A percentile compares a stretch with the other conserved stretches of the same genome.
Conservation (phyloP, 2,888 invertebrate genomes). For the Cantharis rufa region DNA sequence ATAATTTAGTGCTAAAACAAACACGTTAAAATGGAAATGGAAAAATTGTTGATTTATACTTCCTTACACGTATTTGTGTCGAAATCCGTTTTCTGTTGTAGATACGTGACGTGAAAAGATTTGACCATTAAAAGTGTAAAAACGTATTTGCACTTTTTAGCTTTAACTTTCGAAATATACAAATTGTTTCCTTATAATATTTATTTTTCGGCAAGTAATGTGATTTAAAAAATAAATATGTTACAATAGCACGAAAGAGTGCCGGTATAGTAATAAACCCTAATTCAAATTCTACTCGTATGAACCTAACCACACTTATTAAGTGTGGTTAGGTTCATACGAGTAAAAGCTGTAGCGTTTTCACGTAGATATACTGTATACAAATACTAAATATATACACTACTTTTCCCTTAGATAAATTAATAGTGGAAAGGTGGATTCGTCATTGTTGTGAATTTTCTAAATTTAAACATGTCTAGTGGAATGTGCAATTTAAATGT, state of each 20-base stretch:
- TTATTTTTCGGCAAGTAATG: not conserved
- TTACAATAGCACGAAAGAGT: too few relatives aligned
- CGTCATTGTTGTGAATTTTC: not conserved
- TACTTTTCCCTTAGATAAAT: not conserved
- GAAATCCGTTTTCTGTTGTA: constrained; percentile 1
- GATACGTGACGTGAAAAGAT: not conserved
- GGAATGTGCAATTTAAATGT: not conserved
- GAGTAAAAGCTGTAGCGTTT: too few relatives aligned
- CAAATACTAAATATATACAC: too few relatives aligned
- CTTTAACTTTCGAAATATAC: not conserved
- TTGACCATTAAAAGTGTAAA: not conserved
- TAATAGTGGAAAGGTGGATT: too few relatives aligned
- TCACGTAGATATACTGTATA: too few relatives aligned
- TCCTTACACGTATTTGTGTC: constrained; percentile 3
- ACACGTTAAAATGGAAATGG: not conserved
- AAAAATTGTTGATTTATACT: not conserved
- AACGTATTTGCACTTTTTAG: not conserved
- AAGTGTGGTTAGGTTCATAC: too few relatives aligned
- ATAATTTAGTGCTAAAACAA: not conserved
- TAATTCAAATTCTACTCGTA: not conserved
- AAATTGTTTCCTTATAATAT: not conserved
- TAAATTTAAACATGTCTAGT: not conserved
- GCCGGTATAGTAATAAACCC: not conserved
- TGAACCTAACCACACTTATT: not conserved
- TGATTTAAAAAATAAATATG: too few relatives aligned